Base-by-base conservation (phyloP, 1,140 invertebrate genomes). In the Drosophila littoralis region DNA sequence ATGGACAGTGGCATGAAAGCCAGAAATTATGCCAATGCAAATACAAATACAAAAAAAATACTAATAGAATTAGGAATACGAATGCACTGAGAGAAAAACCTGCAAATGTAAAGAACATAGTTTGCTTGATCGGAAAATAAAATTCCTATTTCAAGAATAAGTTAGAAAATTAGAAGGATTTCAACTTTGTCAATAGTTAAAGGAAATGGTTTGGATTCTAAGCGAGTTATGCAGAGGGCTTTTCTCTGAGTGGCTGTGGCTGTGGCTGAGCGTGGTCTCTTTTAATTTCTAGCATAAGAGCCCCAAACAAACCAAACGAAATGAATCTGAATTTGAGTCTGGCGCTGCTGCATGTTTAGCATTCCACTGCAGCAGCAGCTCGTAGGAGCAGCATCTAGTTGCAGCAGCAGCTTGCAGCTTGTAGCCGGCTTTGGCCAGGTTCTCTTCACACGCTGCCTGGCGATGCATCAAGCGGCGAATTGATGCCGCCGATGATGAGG, bases 401-500 rank as follows among this genome's bases (percentile, higher is more conserved):
- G 7, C 35, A 57, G 54, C 54, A 10, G 36, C 35, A 57, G 54
- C 36, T 22, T 22, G 10, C 38, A 32, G 22, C 38, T 52, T 40
- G 13, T 43, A 15, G 42, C 42, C 45, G 38, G 38, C 38, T 52
- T 43, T 69, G 69, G 61, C 66, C 66, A 52, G 38, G 36, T 58
- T 58, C 52, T 65, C 76, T 86, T 88, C 83, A 79, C 83, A 86
- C 83, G 83, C 76, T 81, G 86, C 55, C 68, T 81, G 73, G 61
- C 79, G 79, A 88, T 70, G 79, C 82, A 78, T 75, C 66, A 81
- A 81, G 42, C 59, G 45, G 78, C 82, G 75, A 85, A 86, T 86
- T 81, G 81, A 86, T 86, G 81, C 82, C 82, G 64, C 84, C 76
- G 83, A 83, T 88, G 77, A 84, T 85, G 81, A 84, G 81, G 64